These are phyloP conservation scores for Nyctibius grandis DNA, from an alignment of 2,797 vertebrate species.

Conservation along the genomic window DNA sequence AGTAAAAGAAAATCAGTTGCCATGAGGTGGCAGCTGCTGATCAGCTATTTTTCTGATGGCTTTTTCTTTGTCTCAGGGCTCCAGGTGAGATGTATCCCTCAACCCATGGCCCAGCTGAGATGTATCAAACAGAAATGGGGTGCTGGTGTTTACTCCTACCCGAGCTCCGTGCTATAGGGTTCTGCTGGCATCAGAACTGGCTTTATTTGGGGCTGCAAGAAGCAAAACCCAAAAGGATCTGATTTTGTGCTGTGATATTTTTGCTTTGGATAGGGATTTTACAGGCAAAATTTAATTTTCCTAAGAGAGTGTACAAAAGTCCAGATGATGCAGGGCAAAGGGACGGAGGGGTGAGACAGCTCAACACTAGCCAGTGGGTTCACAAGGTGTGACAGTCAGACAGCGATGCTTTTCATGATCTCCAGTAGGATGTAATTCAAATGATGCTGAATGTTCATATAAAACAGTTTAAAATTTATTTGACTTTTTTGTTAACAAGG, in stretches of 20 bases:
- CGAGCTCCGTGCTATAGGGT: background rate
- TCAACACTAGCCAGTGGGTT: background rate
- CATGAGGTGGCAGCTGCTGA: background rate
- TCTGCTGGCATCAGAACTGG: background rate
- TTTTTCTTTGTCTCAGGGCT: background rate
- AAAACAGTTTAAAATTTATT: background rate
- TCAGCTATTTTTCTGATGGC: background rate
- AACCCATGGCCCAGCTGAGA: background rate
- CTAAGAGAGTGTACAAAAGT: background rate
- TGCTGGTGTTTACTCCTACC: background rate
- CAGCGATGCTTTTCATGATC: background rate
- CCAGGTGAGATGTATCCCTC: background rate
- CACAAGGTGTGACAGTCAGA: background rate
- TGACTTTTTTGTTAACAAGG: background rate
- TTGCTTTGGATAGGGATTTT: background rate
- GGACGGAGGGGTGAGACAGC: background rate
- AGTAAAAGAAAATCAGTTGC: background rate
- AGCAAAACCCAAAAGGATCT: background rate
- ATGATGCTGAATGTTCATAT: background rate
- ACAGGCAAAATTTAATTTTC: background rate
- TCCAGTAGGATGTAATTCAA: background rate
- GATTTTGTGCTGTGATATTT: background rate
- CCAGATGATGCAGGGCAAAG: background rate
- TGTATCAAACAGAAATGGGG: background rate
- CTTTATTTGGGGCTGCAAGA: background rate